A percentile compares a stretch with the other conserved stretches of the same genome.
These are phyloP conservation scores for Dolichomitus sp. DNA, from an alignment of 2,888 invertebrate species.

Conservation along the genomic window DNA sequence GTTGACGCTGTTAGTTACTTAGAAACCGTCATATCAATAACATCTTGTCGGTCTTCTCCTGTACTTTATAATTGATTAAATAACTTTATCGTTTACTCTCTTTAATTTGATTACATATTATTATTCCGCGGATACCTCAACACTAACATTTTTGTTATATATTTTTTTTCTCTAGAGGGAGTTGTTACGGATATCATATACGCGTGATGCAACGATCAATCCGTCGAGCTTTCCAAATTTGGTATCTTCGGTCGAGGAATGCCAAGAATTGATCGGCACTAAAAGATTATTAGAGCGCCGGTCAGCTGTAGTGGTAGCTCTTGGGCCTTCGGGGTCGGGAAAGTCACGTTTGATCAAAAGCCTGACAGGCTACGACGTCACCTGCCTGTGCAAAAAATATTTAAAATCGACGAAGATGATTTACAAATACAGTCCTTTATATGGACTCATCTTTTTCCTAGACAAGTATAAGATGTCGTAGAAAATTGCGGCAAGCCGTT, in stretches of 20 bases:
- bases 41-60: too few species aligned
- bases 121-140: too few species aligned
- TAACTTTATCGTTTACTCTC: too few species aligned
- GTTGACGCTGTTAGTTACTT: too few species aligned
- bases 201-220: conserved; percentile 19
- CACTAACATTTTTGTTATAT: too few species aligned
- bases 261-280: conserved; percentile 33
- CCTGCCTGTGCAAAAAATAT: conserved; percentile 14
- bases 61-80: too few species aligned
- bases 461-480: conserved; percentile 26
- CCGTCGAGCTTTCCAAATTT: conserved; percentile 21
- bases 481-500: conserved; percentile 31
- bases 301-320: conserved; percentile 25
- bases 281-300: conserved; percentile 23
- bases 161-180: too few species aligned
- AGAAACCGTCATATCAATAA: too few species aligned
- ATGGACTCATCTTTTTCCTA: conserved; percentile 26
- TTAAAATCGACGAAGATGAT: conserved; percentile 37
- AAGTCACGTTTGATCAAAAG: conserved; percentile 30
- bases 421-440: conserved; percentile 34
- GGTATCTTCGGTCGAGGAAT: conserved; percentile 31
- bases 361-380: conserved; percentile 35
- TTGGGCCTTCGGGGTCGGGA: conserved; percentile 33
- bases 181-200: conserved; percentile 7
- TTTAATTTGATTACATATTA: too few species aligned